Evolutionary conservation across 2,113 vertebrate genomes (phyloP).

Genomic region (Chlorodrepanis virens): DNA sequence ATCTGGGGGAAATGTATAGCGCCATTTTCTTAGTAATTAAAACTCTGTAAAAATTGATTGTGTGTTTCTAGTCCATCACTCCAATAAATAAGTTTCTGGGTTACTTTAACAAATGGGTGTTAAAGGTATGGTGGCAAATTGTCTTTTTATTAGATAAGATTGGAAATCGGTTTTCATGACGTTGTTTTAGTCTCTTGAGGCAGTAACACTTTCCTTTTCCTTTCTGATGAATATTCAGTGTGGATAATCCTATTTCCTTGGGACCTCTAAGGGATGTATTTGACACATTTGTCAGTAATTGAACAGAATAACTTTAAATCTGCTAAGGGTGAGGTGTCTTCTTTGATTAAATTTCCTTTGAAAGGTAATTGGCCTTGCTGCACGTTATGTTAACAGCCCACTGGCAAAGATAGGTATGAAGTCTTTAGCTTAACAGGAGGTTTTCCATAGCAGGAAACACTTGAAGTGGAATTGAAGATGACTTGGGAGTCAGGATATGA

Average conservation of each 20-base stretch:
- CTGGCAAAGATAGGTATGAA: background rate
- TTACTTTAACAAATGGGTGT: background rate
- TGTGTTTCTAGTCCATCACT: background rate
- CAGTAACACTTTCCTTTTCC: background rate
- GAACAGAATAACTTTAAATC: background rate
- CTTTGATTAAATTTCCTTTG: background rate
- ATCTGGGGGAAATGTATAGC: background rate
- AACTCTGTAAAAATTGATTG: background rate
- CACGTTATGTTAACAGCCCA: background rate
- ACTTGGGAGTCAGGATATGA: background rate
- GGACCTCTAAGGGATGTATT: background rate
- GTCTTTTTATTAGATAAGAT: background rate
- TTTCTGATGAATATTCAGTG: background rate
- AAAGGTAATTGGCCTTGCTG: background rate
- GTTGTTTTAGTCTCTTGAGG: background rate
- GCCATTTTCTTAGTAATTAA: background rate
- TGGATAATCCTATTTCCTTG: background rate
- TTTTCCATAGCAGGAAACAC: background rate
- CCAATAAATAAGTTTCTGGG: background rate
- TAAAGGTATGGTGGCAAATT: background rate
- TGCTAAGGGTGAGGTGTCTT: background rate
- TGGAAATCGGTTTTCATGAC: background rate
- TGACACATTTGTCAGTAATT: background rate
- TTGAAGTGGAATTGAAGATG: background rate
- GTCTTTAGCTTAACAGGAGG: background rate